Base-by-base conservation (phyloP, 2,888 invertebrate genomes). In the Selenia dentaria region DNA sequence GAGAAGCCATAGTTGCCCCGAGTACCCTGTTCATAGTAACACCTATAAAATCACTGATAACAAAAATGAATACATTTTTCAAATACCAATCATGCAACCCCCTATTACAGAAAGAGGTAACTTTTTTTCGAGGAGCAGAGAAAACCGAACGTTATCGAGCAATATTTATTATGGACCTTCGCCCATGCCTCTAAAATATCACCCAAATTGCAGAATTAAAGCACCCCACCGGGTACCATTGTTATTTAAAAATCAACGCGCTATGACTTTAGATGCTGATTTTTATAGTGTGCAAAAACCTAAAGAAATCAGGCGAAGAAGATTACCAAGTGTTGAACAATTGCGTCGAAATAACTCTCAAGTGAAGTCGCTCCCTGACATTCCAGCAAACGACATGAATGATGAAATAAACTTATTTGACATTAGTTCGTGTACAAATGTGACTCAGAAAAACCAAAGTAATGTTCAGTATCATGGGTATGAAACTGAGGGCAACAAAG, bases 401-500 rank as follows among this genome's bases (percentile, higher is more conserved):
- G 29, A 42, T 12, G 29, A 48, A 32, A 56, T 5, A 34, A 29
- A 27, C 28, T 5, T 18, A 6, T 24, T 39, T 18, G 16, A 9
- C 16, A 34, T 16, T 10, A 47, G 39, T 29, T 18, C 25, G 6
- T 11, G 5, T n/a, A 16, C 14, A 16, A 24, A 40, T 13, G 43
- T 53, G 22, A 26, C 45, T 16, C 46, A 34, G 11, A 51, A 57
- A 60, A 56, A 50, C 25, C 66, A 70, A 22, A 69, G 66, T 28
- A 28, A 42, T 18, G 62, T 67, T 25, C 76, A 87, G 52, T 91
- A 90, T 65, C 91, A 91, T 58, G 89, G 91, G n/a, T 92, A 92
- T 61, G 91, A 92, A 25, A 91, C 91, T 51, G 90, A 91, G 43
- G 79, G 83, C 22, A 92, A 91, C 57, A 83, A 84, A 48, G 89